These are phyloP conservation scores for Lepidocyrtoides sp. DNA, from an alignment of 2,888 invertebrate species.

Conservation along the genomic window DNA sequence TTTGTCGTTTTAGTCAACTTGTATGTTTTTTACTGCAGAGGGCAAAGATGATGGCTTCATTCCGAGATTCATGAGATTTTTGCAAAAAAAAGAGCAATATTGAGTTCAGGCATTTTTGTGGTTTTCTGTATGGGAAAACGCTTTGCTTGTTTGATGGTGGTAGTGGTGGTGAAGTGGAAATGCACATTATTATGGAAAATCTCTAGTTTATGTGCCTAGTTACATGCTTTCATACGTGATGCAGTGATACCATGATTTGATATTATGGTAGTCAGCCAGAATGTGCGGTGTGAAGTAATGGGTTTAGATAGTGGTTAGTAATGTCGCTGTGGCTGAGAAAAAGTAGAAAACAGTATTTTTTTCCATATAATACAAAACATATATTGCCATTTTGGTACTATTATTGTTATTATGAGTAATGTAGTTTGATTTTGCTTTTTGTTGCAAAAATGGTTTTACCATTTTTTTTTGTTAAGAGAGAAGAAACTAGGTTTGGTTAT, in stretches of 20 bases:
- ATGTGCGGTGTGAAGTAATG: conserved; percentile 2
- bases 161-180: conserved; percentile 25
- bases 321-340: background rate
- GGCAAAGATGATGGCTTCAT: conserved; percentile 31
- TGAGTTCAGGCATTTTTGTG: conserved; percentile 62
- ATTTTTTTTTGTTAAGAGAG: background rate
- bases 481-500: conserved; percentile 55
- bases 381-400: too few species aligned
- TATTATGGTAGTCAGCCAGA: background rate
- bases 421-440: conserved; percentile 12
- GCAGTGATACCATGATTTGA: too few species aligned
- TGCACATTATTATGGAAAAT: conserved; percentile 30
- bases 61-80: conserved; percentile 41
- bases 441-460: conserved; percentile 56
- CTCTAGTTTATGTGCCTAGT: background rate
- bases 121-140: conserved; percentile 18
- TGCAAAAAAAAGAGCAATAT: conserved; percentile 53
- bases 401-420: conserved; percentile 3
- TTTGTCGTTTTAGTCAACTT: conserved; percentile 22
- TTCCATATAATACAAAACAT: background rate
- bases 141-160: conserved; percentile 2
- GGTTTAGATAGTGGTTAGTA: conserved; percentile 18
- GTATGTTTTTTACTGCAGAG: background rate
- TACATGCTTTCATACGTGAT: too few species aligned
- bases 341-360: conserved; percentile 11